phyloP scores from a whole-genome alignment of 2,113 vertebrate genomes.

The Oxyura jamaicensis region DNA sequence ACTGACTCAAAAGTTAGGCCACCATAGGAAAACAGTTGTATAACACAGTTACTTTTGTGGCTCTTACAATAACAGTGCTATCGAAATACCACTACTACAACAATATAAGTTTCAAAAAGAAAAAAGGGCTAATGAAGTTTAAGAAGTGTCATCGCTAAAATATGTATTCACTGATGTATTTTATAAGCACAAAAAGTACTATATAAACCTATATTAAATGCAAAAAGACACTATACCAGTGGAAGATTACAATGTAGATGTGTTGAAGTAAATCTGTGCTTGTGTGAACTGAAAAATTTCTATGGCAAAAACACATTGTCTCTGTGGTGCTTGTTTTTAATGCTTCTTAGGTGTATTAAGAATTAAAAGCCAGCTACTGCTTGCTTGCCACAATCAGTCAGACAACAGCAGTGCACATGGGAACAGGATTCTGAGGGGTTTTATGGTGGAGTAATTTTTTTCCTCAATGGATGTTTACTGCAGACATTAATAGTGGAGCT shows the following conservation, averaged over 20 bases:
- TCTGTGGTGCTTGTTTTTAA: background rate
- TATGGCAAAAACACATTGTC: background rate
- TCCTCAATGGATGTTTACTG: background rate
- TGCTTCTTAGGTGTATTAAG: background rate
- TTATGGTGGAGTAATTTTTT: background rate
- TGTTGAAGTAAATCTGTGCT: background rate
- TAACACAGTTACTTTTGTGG: background rate
- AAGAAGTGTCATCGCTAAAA: background rate
- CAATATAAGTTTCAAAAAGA: background rate
- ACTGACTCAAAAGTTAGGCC: background rate
- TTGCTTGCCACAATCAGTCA: accelerated
- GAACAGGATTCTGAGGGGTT: background rate
- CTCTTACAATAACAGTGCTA: background rate
- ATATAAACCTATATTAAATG: background rate
- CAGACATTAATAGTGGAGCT: background rate
- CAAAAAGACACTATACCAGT: background rate
- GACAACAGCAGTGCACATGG: accelerated
- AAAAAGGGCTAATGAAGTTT: background rate
- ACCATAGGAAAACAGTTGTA: background rate
- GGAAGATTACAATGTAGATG: background rate
- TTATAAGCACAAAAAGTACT: background rate
- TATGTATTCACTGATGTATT: background rate
- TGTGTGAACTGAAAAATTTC: background rate
- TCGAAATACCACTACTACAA: background rate
- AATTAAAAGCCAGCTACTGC: background rate